Evolutionary conservation across 2,113 vertebrate genomes (phyloP).

Genomic region (Lagopus muta): DNA sequence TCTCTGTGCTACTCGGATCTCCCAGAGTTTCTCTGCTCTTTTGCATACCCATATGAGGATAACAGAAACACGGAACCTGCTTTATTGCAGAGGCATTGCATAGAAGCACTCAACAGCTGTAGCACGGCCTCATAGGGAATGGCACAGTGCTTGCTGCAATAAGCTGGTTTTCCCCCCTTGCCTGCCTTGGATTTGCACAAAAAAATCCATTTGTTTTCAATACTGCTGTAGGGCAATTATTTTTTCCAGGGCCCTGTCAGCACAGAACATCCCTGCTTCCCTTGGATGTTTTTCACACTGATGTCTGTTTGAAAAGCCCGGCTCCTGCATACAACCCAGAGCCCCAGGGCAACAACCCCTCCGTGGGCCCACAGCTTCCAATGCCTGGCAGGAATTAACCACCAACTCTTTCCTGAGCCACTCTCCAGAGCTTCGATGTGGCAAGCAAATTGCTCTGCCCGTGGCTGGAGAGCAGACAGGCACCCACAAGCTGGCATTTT

Average conservation of each 20-base stretch:
- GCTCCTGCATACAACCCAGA: accelerated
- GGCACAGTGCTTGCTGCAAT: accelerated
- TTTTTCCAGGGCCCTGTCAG: conserved; percentile 14
- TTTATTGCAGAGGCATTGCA: accelerated
- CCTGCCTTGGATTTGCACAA: not conserved
- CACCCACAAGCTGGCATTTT: not conserved
- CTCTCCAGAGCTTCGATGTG: too few relatives aligned
- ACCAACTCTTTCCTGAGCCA: not conserved
- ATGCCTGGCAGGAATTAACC: not conserved
- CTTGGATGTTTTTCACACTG: not conserved
- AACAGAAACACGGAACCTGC: accelerated
- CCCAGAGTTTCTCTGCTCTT: not conserved
- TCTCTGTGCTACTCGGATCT: accelerated
- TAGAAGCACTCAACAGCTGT: accelerated
- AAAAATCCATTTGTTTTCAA: conserved; percentile 29
- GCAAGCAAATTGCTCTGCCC: not conserved
- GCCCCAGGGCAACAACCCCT: accelerated
- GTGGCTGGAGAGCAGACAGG: not conserved
- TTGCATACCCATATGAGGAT: accelerated
- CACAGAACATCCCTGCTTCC: not conserved
- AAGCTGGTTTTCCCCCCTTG: not conserved
- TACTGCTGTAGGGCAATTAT: not conserved
- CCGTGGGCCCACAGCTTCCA: accelerated
- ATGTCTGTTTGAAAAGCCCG: not conserved
- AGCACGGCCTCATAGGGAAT: accelerated